Evolutionary conservation across 2,888 invertebrate genomes (phyloP), one percentile per base, ranked within the genome.

Genomic region (Zhengitettix transpicula): DNA sequence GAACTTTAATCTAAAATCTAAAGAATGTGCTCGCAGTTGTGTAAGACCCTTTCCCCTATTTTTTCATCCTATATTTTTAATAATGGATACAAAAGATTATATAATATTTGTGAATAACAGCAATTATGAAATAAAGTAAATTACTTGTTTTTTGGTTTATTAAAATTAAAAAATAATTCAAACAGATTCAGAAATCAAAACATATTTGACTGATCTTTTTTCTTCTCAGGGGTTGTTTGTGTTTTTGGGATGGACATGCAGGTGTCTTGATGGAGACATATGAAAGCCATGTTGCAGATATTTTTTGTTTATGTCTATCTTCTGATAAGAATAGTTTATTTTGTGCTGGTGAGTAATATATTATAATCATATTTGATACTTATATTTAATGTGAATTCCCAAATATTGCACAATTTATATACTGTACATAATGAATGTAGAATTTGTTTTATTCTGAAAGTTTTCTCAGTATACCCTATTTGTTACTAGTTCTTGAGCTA

Each of bases 231-330:
- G 96, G 96, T 0, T 81, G 83, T 67, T 77, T 93, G 1, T 86
- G 85, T 16, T 86, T 96, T 69, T 96, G 94, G 94, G 91, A 94
- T 76, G 87, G 87, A 12, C 78, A 78, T 61, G 73, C 83, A 58
- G 94, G 91, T 11, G 83, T 88, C 10, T 81, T 88, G 68, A 79
- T 90, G 61, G 89, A 89, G 72, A 83, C 83, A 63, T 83, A 85
- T 65, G 82, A 85, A 65, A 87, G 87, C 55, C 88, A 94, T 68
- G 84, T 84, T 67, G 85, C 87, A 0, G 92, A 93, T 72, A 83
- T 96, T 52, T 75, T 91, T 42, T 75, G 87, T 1, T 69, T 95
- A 62, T 81, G 82, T 56, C 76, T 93, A 10, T 81, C 85, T 1
- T 81, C 84, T 44, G 81, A 87, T 64, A 81, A 85, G 68, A 79